A percentile compares a stretch with the other conserved stretches of the same genome.
Evolutionary conservation across 1,140 invertebrate species (phyloP).

Genomic region (Gonioctena quinquepunctata): DNA sequence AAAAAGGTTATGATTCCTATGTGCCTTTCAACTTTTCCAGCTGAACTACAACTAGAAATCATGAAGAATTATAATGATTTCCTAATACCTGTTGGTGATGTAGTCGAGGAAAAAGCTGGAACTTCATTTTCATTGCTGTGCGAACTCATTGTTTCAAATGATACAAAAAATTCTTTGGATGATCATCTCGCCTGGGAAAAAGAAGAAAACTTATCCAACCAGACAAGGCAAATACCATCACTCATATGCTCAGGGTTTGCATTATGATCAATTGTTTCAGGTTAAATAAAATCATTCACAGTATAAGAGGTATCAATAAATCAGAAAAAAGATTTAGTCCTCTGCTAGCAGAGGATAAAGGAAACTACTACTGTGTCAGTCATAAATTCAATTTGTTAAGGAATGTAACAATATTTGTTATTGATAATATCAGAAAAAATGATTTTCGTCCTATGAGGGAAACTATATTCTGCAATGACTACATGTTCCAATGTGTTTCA

Average conservation of each 20-base stretch:
- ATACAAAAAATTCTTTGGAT: constrained; percentile 33
- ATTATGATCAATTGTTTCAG: constrained; percentile 6
- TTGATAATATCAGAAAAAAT: constrained; percentile 29
- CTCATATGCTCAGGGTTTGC: not conserved
- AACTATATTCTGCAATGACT: constrained; percentile 40
- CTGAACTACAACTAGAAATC: constrained; percentile 41
- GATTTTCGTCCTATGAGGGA: constrained; percentile 29
- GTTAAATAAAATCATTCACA: constrained; percentile 8
- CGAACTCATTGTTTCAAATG: constrained; percentile 40
- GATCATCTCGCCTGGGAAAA: constrained; percentile 43
- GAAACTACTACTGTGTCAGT: constrained; percentile 48
- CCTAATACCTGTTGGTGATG: constrained; percentile 32
- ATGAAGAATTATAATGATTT: constrained; percentile 41
- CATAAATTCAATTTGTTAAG: constrained; percentile 46
- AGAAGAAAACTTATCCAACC: constrained; percentile 21
- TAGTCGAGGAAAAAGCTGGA: constrained; percentile 45
- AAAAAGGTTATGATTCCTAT: not conserved
- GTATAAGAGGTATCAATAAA: constrained; percentile 37
- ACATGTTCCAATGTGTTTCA: constrained; percentile 49
- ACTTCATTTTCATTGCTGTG: constrained; percentile 46
- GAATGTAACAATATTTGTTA: constrained; percentile 37
- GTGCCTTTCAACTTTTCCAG: constrained; percentile 21
- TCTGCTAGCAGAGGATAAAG: constrained; percentile 40
- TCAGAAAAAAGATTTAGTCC: constrained; percentile 45
- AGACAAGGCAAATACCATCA: constrained; percentile 18